Evolutionary conservation across 2,113 vertebrate genomes (phyloP).

Genomic region (Cisticola juncidis): DNA sequence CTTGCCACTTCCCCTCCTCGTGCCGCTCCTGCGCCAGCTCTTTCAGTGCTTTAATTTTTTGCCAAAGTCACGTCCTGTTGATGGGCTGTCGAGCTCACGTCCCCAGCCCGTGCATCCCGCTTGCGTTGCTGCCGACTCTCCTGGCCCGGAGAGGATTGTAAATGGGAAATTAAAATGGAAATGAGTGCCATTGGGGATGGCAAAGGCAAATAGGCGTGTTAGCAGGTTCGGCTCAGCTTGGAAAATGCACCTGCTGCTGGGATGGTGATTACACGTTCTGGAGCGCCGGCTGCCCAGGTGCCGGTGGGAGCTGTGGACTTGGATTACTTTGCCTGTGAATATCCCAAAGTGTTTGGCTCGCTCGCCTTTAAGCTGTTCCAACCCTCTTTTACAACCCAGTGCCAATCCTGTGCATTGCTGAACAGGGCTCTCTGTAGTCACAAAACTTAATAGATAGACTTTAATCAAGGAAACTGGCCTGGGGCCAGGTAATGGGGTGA

Average conservation of each 20-base stretch:
- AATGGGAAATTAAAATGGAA: constrained; percentile 56
- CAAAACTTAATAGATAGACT: constrained; percentile 50
- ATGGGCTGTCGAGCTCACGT: constrained; percentile 23
- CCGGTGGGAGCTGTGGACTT: constrained; percentile 34
- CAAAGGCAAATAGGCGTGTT: not conserved
- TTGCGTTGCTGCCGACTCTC: not conserved
- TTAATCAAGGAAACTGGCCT: constrained; percentile 40
- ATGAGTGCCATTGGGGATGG: not conserved
- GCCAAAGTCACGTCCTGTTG: constrained; percentile 49
- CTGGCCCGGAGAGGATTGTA: constrained; percentile 19
- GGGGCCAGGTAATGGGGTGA: constrained; percentile 1
- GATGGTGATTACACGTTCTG: constrained; percentile 3
- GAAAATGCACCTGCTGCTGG: constrained; percentile 50
- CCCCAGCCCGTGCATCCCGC: not conserved
- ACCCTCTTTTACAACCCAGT: constrained; percentile 2
- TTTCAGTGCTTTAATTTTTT: not conserved
- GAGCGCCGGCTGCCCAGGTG: constrained; percentile 51
- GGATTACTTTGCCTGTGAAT: constrained; percentile 54
- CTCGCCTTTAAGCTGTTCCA: constrained; percentile 47
- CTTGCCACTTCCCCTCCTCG: constrained; percentile 57
- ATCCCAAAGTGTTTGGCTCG: constrained; percentile 48
- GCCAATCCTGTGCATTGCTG: constrained; percentile 11
- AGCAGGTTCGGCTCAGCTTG: constrained; percentile 1
- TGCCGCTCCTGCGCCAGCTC: constrained; percentile 17
- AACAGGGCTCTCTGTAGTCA: not conserved